Conservation (phyloP, 2,113 vertebrate genomes). For the Ranitomeya variabilis region DNA sequence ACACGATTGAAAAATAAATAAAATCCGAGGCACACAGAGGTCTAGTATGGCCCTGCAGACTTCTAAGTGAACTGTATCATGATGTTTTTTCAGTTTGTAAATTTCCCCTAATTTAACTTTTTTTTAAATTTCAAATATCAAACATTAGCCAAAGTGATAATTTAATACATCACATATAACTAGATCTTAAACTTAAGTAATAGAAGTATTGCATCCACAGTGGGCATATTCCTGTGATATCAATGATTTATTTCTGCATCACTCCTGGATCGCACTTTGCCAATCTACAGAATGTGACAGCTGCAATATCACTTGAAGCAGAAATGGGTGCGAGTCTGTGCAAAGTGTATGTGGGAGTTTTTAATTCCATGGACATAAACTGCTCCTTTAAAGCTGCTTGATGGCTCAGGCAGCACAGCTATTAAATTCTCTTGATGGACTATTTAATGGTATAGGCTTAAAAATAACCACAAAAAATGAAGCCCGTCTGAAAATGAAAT, state of each 20-base stretch:
- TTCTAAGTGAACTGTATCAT: background rate
- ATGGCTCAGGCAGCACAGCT: constrained; percentile 27
- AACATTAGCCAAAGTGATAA: too few relatives aligned
- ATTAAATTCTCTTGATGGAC: constrained; percentile 54
- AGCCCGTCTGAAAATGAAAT: constrained; percentile 56
- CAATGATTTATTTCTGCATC: background rate
- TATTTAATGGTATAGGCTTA: constrained; percentile 53
- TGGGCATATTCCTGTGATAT: background rate
- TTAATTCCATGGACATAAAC: constrained; percentile 38
- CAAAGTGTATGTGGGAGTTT: constrained; percentile 10
- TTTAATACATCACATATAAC: background rate
- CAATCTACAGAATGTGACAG: constrained; percentile 19
- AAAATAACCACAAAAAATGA: constrained; percentile 55
- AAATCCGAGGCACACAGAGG: too few relatives aligned
- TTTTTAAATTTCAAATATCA: background rate
- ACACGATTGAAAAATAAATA: too few relatives aligned
- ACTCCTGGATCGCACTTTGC: background rate
- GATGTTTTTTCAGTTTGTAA: background rate
- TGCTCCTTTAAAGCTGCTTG: constrained; percentile 44
- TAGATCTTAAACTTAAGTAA: background rate
- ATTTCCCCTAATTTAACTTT: background rate
- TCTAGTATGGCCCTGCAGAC: background rate
- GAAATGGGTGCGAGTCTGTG: constrained; percentile 26
- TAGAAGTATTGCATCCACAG: background rate
- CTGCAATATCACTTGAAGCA: constrained; percentile 23